Conservation (phyloP, 2,797 vertebrate species). For the Eulemur coronatus region DNA sequence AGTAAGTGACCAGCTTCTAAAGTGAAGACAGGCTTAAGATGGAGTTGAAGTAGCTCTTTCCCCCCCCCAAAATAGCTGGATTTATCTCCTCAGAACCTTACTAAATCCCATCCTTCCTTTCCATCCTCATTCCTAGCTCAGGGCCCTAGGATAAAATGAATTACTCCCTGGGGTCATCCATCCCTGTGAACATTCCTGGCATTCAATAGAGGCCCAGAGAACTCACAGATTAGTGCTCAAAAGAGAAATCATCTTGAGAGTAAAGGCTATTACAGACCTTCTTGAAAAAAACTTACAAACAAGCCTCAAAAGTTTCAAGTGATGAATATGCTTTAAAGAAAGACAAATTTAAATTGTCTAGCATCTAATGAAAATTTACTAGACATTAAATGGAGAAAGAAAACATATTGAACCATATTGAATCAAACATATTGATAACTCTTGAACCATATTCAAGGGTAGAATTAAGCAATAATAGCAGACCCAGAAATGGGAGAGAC, state of each 20-base stretch:
- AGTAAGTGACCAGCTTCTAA: background rate
- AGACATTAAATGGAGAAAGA: background rate
- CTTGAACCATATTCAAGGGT: background rate
- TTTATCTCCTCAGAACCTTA: background rate
- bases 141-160: background rate
- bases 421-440: too few relatives aligned
- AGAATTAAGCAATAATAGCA: background rate
- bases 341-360: background rate
- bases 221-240: background rate
- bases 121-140: background rate
- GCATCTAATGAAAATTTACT: background rate
- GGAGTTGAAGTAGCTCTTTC: background rate
- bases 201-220: background rate
- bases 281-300: background rate
- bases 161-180: background rate
- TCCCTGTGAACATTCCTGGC: background rate
- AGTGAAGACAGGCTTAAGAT: background rate
- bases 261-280: background rate
- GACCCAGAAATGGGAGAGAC: background rate
- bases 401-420: background rate
- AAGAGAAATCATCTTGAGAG: background rate
- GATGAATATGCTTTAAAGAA: background rate
- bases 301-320: background rate
- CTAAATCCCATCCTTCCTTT: background rate
- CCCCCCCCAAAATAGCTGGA: background rate